A percentile compares a stretch with the other conserved stretches of the same genome.
Conservation (phyloP, 2,888 invertebrate genomes). For the Dexiosoma caninum region DNA sequence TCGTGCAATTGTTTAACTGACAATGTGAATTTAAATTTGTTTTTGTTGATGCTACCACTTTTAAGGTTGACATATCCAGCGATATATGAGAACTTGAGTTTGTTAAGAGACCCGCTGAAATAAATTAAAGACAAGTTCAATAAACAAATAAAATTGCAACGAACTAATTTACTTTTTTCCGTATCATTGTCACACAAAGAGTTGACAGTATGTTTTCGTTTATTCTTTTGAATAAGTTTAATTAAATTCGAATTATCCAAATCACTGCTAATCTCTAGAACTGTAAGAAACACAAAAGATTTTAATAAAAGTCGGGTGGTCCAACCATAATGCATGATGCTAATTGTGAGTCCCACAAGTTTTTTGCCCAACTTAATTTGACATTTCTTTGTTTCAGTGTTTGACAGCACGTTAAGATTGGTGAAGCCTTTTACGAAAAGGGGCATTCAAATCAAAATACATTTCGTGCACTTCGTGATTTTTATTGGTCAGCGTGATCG, state of each 20-base stretch:
- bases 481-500: no score
- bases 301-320: neutral
- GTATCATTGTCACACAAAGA: neutral
- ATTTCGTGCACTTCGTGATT: no score
- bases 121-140: slow-evolving; percentile 20
- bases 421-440: no score
- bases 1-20: slow-evolving; percentile 2
- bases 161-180: slow-evolving; percentile 33
- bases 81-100: slow-evolving; percentile 41
- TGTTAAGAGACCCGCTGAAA: slow-evolving; percentile 48
- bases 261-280: slow-evolving; percentile 81
- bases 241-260: slow-evolving; percentile 78
- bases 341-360: no score
- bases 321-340: no score
- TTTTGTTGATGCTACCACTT: neutral
- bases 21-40: slow-evolving; percentile 11
- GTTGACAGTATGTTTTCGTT: slow-evolving; percentile 58
- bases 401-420: no score
- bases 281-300: slow-evolving; percentile 64
- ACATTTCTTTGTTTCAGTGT: no score
- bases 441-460: no score
- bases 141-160: neutral
- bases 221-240: slow-evolving; percentile 65
- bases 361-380: no score
- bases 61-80: slow-evolving; percentile 43